Conservation (phyloP, 2,113 vertebrate genomes). For the Corythornis cristatus region DNA sequence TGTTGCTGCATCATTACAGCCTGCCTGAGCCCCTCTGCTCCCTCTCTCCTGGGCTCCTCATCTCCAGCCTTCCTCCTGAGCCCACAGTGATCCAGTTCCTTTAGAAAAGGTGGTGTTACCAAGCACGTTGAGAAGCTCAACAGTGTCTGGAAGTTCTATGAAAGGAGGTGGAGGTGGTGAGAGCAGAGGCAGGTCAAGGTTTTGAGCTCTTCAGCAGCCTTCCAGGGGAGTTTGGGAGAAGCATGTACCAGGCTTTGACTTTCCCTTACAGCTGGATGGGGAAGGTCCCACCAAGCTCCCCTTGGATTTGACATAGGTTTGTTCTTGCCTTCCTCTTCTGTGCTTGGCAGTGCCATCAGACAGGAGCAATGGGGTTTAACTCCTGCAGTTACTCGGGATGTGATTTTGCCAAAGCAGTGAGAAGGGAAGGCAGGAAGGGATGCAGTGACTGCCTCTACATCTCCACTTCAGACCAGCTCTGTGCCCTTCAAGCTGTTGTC, state of each 20-base stretch:
- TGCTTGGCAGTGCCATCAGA: not conserved
- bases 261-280: not conserved
- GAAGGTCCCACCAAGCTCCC: not conserved
- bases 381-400: not conserved
- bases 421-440: not conserved
- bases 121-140: not conserved
- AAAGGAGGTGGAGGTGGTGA: not conserved
- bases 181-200: not conserved
- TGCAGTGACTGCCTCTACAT: not conserved
- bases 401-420: not conserved
- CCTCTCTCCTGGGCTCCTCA: not conserved
- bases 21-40: not conserved
- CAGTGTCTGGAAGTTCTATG: not conserved
- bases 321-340: not conserved
- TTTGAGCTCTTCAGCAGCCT: not conserved
- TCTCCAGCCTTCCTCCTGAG: not conserved
- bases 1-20: not conserved
- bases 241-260: not conserved
- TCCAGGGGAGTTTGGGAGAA: not conserved
- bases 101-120: not conserved
- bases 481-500: not conserved
- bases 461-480: not conserved
- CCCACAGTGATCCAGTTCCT: not conserved
- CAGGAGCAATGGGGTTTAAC: rapidly evolving
- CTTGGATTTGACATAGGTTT: not conserved